These are phyloP conservation scores for Smithornis capensis DNA, from an alignment of 2,113 vertebrate genomes.

Conservation along the genomic window DNA sequence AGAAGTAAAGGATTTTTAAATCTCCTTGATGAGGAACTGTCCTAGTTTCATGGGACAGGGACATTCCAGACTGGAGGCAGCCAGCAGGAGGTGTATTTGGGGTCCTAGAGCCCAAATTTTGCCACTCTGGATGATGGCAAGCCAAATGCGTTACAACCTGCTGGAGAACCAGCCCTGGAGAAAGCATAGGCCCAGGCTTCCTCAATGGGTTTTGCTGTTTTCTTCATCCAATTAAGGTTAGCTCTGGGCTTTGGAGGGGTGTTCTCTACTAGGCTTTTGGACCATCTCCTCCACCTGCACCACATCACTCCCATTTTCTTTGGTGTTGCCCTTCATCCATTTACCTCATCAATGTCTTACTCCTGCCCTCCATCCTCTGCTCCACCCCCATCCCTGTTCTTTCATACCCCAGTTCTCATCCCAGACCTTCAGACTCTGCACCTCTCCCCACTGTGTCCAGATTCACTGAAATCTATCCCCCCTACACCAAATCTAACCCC, in stretches of 20 bases:
- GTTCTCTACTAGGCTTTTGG: not conserved
- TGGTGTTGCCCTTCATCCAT: not conserved
- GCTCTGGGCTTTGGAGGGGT: not conserved
- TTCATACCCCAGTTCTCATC: not conserved
- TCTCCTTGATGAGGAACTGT: not conserved
- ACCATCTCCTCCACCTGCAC: not conserved
- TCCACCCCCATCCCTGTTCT: rapidly evolving
- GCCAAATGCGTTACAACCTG: rapidly evolving
- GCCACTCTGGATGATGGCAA: not conserved
- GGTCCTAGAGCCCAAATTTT: not conserved
- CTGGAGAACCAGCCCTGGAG: not conserved
- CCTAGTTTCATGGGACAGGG: not conserved
- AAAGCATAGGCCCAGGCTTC: not conserved
- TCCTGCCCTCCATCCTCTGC: not conserved
- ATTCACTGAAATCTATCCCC: not conserved
- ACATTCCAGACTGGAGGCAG: not conserved
- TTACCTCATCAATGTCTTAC: not conserved
- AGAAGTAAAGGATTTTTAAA: not conserved
- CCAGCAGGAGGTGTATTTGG: rapidly evolving
- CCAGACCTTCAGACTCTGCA: not conserved
- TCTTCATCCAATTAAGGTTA: not conserved
- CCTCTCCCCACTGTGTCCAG: not conserved
- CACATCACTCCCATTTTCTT: not conserved
- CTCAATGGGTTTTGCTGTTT: not conserved
- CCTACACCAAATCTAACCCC: not conserved